These are phyloP conservation scores for Callipepla californica DNA, from an alignment of 2,113 vertebrate genomes.

Conservation along the genomic window DNA sequence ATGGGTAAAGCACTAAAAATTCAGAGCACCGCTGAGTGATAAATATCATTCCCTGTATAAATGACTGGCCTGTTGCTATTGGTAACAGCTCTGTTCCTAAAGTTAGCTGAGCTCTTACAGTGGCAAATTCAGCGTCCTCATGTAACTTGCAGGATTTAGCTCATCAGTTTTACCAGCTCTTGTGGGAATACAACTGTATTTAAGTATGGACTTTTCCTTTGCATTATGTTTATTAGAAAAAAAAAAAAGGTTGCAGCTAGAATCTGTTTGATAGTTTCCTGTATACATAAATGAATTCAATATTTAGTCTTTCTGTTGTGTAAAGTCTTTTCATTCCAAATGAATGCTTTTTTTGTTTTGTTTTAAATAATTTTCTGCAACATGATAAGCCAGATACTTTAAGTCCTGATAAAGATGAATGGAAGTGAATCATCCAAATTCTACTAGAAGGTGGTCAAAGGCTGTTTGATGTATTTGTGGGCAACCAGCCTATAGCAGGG, in stretches of 20 bases:
- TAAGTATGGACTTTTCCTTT: background rate
- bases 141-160: constrained; percentile 4
- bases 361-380: background rate
- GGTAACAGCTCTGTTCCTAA: constrained; percentile 67
- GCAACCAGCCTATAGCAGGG: too few species aligned
- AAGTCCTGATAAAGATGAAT: background rate
- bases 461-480: too few species aligned
- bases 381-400: background rate
- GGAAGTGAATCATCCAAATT: background rate
- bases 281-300: background rate
- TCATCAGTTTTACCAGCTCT: background rate
- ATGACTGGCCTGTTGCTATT: constrained; percentile 53
- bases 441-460: background rate
- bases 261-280: background rate
- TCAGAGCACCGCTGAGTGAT: constrained; percentile 36
- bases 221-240: background rate
- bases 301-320: background rate
- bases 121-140: constrained; percentile 44
- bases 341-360: background rate
- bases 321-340: background rate
- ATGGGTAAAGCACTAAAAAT: constrained; percentile 33
- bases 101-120: constrained; percentile 43
- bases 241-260: background rate
- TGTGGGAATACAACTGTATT: background rate
- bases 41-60: constrained; percentile 56